Evolutionary conservation across 92 coral and sea anemone species (phyloP), one percentile per base, ranked within the genome.

Genomic region (Porites cylindrica): DNA sequence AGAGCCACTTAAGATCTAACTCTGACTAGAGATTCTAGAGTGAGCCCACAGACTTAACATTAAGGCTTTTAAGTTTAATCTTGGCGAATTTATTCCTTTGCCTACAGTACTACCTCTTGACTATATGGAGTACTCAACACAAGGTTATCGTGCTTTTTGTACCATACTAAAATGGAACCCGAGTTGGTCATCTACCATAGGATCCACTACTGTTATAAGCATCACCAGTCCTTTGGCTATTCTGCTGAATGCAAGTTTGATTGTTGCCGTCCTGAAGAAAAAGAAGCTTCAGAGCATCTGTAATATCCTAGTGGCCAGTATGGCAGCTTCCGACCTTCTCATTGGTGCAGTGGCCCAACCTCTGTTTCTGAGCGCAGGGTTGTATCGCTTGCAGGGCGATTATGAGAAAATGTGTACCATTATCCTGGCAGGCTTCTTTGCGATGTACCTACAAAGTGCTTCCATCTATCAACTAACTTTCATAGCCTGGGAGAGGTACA

Each of bases 401-500:
- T 13, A 4, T 14, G 23, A 76, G 16, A 21, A 50, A 10, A 76
- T 56, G 66, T 76, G 68, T 18, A 13, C 10, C 1, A 14, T 59
- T 7, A 8, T 11, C 14, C 7, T 23, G 21, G 18, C 19, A 1
- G n/a, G 23, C 29, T 10, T 60, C 19, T 56, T 59, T 23, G 23
- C 12, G 53, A 10, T 76, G 68, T 13, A 76, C 67, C 29, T 76
- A 11, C 20, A 19, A 9, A 7, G 51, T 6, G 19, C 72, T 38
- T 64, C 71, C 43, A 10, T 65, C 63, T 64, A 63, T 19, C 83
- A 79, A 14, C 47, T 79, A 59, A 47, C 72, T 61, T 58, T 29
- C 2, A 63, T 79, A 29, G 83, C 83, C 1, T 79, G 83, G 72
- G 83, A 79, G 23, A 38, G 83, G 65, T 47, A 63, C n/a, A 52